Evolutionary conservation across 1,140 invertebrate genomes (phyloP), one percentile per base, ranked within the genome.

Genomic region (Solen grandis): DNA sequence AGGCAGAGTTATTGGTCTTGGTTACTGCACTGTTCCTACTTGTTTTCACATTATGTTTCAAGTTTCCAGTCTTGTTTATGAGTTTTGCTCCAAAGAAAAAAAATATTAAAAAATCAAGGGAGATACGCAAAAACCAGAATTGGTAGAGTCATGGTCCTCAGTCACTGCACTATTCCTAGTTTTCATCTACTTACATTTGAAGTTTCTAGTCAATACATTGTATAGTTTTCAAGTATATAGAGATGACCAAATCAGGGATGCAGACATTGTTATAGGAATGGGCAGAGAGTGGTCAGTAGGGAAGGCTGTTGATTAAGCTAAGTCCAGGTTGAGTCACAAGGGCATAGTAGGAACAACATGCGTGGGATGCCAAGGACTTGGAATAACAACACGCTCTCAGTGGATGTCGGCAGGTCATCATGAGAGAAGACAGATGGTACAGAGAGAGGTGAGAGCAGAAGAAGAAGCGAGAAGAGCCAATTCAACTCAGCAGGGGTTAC

Each of bases 211-310:
- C n/a, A n/a, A n/a, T n/a, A n/a, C n/a, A n/a, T n/a, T n/a, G n/a
- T n/a, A n/a, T n/a, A n/a, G n/a, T n/a, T n/a, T n/a, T n/a, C n/a
- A n/a, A n/a, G n/a, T n/a, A n/a, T n/a, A n/a, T n/a, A n/a, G n/a
- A 46, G 41, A 46, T 46, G 19, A 8, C 41, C 8, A 5, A 8
- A 29, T 35, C 19, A 35, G 25, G 10, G 57, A 13, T 29, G 16
- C 33, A 46, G 33, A 36, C 13, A 74, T 62, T 16, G 72, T 36
- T 33, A 54, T 74, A 4, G 27, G 57, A 74, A 74, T 27, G 3
- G 36, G 57, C 25, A 60, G 55, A 33, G 62, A 74, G 57, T 74
- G 36, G 38, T 74, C 72, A 60, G 55, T 46, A 38, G 33, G 38
- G 1, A 22, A 74, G 19, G 72, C 36, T 25, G 55, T 74, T 27